Percentiles rank a stretch among this genome's conserved stretches.
These are phyloP conservation scores for Nibea albiflora DNA, from an alignment of 2,113 vertebrate genomes.

Conservation along the genomic window DNA sequence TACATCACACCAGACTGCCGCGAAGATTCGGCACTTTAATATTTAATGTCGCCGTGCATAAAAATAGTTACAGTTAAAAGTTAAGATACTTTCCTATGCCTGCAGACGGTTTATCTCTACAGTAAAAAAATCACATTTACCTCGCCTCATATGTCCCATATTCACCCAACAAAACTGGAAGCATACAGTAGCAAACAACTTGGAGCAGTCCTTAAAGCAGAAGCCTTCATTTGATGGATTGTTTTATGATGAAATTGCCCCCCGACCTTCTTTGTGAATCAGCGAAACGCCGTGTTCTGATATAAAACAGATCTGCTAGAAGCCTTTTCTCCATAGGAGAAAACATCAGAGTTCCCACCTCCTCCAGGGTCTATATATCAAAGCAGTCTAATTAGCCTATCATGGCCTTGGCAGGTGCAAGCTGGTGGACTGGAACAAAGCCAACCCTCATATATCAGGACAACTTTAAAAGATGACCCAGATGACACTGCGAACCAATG, in stretches of 20 bases:
- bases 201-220: not conserved
- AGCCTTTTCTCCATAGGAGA: not conserved
- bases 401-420: conserved; percentile 64
- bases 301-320: not conserved
- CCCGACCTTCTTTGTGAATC: not conserved
- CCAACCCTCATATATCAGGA: conserved; percentile 71
- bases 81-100: not conserved
- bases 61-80: not conserved
- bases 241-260: not conserved
- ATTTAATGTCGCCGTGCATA: not conserved
- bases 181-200: not conserved
- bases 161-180: not conserved
- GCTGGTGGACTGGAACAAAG: conserved; percentile 67
- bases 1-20: not conserved
- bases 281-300: not conserved
- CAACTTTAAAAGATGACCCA: conserved; percentile 69
- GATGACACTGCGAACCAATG: conserved; percentile 58
- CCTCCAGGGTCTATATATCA: conserved; percentile 48
- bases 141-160: too few relatives aligned
- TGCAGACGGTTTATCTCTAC: not conserved
- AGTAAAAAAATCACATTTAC: not conserved
- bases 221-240: not conserved
- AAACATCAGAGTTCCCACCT: conserved; percentile 8
- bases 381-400: conserved; percentile 67
- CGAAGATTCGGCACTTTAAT: not conserved